These are phyloP conservation scores for Pseudotriccus pelzelni DNA, from an alignment of 2,797 vertebrate species.

Conservation along the genomic window DNA sequence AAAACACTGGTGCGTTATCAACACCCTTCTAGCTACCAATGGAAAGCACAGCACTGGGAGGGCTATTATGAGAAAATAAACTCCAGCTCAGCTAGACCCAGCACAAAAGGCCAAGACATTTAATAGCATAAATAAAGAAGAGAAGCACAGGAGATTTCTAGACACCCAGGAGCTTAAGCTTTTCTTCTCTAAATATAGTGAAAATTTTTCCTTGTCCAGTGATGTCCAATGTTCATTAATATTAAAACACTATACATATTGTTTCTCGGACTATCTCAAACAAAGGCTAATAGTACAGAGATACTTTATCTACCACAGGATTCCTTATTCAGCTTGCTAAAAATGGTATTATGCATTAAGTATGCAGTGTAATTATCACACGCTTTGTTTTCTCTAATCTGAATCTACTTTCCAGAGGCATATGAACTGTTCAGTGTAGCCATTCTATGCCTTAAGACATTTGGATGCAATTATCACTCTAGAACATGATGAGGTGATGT, in stretches of 20 bases:
- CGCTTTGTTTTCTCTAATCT: background rate
- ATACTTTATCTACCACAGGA: background rate
- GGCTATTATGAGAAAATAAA: background rate
- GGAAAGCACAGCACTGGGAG: background rate
- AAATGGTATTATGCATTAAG: background rate
- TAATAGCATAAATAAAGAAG: background rate
- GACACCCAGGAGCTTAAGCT: background rate
- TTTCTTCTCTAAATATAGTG: background rate
- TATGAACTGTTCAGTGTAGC: background rate
- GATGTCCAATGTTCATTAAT: background rate
- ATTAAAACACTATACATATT: background rate
- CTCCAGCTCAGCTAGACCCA: background rate
- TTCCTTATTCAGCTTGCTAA: background rate
- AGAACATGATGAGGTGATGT: background rate
- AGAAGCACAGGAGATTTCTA: background rate
- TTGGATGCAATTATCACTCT: background rate
- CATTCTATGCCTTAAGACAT: background rate
- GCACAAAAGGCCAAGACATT: background rate
- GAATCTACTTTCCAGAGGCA: background rate
- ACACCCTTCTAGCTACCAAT: background rate
- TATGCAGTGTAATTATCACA: background rate
- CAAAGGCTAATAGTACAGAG: background rate
- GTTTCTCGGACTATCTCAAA: background rate
- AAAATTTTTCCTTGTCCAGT: background rate
- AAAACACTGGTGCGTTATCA: background rate